Base-by-base conservation (phyloP, 35 echinoderm and acorn worm species). In the Hemicentrotus pulcherrimus region DNA sequence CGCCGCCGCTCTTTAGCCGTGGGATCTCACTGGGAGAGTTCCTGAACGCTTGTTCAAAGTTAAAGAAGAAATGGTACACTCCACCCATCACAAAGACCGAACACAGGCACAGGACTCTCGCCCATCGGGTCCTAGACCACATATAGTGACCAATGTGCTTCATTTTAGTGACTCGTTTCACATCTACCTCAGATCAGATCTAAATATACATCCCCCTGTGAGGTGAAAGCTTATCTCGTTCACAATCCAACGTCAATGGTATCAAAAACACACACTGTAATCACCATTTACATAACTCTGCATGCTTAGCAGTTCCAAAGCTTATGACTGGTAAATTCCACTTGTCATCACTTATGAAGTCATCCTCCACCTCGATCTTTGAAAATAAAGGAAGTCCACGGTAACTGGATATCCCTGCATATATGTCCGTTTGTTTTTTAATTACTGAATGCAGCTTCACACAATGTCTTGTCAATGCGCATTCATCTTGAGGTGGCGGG, bases 61-160 rank as follows among this genome's bases (percentile, higher is more conserved):
- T 90, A 18, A 90, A 90, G 24, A 32, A 90, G 32, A 90, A 18
- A 47, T 33, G 88, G 88, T 30, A 90, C 6, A 93, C 11, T 7
- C 48, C 45, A 30, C 91, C 91, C 6, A 93, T 47, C 91, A 93
- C 91, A 93, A 93, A 48, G n/a, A 58, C 47, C 13, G 91, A 93
- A 58, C 91, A 93, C 16, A 93, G 91, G 48, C 46, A 46, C 19
- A 93, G 19, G 46, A 58, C n/a, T 31, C 91, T 32, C 5, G 91
- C 91, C 91, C 91, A 93, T 47, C 91, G 91, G 48, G 91, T 93
- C 91, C 91, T 93, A 8, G n/a, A 31, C 9, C 48, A 9, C 91
- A 93, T 93, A 47, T 93, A 93, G 14, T 58, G n/a, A 58, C 91
- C 30, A 31, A 93, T 22, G 46, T 31, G 30, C 91, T 93, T 93